Base-by-base conservation (phyloP, 1,140 invertebrate genomes). In the Kradibia gibbosae region DNA sequence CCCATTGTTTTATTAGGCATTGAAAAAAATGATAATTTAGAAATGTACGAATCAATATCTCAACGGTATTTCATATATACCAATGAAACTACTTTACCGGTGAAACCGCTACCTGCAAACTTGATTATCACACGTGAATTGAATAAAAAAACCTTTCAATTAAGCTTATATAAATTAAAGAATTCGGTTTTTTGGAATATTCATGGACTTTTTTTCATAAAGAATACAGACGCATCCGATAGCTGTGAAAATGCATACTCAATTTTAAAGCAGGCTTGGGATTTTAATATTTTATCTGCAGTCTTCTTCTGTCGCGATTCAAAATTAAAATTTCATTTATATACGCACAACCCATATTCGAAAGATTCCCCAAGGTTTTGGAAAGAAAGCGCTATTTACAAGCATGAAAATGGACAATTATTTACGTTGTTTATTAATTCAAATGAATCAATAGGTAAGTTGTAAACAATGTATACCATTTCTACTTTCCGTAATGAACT, bases 251-350 rank as follows among this genome's bases (percentile, higher is more conserved):
- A 2, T 0, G 70, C 70, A 48, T 22, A 48, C 48, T 15, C 20
- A 17, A 48, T 48, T 72, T 31, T 50, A 28, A 48, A 50, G 48
- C 11, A 31, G 1, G 28, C n/a, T 20, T 72, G 70, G 70, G 3
- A 17, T 0, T 72, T 72, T 50, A 72, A 72, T 72, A 72, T 72
- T 48, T 48, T 72, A 22, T 72, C 70, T 17, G 70, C 36, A 17
- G 15, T 72, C 28, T 48, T 42, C 48, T 20, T 72, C 5, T 72
- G 70, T 72, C 70, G 39, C 3, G 17, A 50, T 72, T 48, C 48
- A 28, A 45, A 45, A 15, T 72, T 72, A 28, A n/a, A 42, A 72
- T 15, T 72, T 13, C 45, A 48, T 4, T 28, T 72, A 13, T 48
- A 48, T 48, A 72, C 70, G 11, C 39, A 28, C 31, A 72, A 72